Base-by-base conservation (phyloP, 1,140 invertebrate species). In the Melitaea cinxia region DNA sequence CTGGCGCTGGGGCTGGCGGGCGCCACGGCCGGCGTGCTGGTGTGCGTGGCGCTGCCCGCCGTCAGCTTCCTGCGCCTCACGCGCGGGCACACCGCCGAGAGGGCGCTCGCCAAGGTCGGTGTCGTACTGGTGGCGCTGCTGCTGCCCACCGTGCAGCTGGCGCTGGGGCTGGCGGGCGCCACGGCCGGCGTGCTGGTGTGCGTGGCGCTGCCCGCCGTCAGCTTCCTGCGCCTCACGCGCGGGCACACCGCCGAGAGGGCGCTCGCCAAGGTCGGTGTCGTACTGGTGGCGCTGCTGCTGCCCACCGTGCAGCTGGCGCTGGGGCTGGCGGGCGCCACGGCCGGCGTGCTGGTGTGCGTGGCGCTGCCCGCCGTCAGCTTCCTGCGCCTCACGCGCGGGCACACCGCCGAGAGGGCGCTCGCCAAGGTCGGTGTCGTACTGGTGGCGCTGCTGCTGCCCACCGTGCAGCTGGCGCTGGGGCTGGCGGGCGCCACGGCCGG, bases 171-270 rank as follows among this genome's bases (percentile, higher is more conserved):
- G 24, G 95, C 98, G 53, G 98, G 98, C 10, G 97, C 98, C 10
- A 98, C 98, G 9, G 97, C 98, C 71, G 98, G 98, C 3, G 96
- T 97, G n/a, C 93, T 97, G 58, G 96, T 99, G 68, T 98, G 97
- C 76, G 94, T 98, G 12, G 95, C 99, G 73, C 96, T 98, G 80
- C 98, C 98, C 0, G 95, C 97, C 1, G 92, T 93, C 6, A 95
- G 94, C 79, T 96, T 96, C 72, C 92, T 95, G 30, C 93, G 94
- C 35, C 92, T 96, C 37, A 94, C 94, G 6, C 93, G 91, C 28
- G 96, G 95, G 89, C 93, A 95, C 72, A 96, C 95, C 0, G 95
- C 94, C 77, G 95, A 96, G 82, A 92, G 93, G 65, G 73, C 94
- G 10, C 68, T 95, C 37, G 95, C 95, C 15, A 94, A 95, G 91